phyloP scores from a whole-genome alignment of 2,888 invertebrate species.

The Orchesella flavescens region DNA sequence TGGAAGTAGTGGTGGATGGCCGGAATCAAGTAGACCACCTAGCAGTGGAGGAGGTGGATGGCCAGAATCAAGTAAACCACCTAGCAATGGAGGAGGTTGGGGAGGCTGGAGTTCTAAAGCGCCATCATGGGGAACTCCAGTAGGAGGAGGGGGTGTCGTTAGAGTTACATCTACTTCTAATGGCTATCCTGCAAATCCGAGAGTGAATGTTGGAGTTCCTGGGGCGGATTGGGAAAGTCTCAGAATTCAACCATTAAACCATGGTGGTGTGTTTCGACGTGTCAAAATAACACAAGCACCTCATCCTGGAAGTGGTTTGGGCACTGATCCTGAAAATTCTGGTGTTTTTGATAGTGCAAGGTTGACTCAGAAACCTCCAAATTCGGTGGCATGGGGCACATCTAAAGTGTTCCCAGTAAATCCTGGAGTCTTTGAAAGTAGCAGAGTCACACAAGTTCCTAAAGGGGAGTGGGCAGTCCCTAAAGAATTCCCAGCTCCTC shows the following conservation, averaged over 20 bases:
- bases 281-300: neutral
- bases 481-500: conserved; percentile 2
- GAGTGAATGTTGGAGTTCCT: conserved; percentile 16
- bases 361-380: neutral
- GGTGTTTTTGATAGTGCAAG: conserved; percentile 2
- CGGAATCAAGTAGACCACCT: too few species aligned
- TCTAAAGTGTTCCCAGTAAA: conserved; percentile 7
- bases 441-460: conserved; percentile 20
- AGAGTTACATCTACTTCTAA: neutral
- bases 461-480: conserved; percentile 17
- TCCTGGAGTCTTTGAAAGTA: conserved; percentile 15
- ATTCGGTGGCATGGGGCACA: conserved; percentile 9
- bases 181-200: conserved; percentile 23
- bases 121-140: conserved; percentile 39
- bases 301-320: conserved; percentile 8
- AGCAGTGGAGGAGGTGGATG: neutral
- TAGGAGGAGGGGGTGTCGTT: neutral
- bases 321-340: neutral
- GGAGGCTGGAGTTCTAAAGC: conserved; percentile 31
- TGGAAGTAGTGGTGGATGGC: conserved; percentile 2
- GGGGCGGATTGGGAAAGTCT: conserved; percentile 15
- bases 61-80: too few species aligned
- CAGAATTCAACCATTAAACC: neutral
- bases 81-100: neutral
- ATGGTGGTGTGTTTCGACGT: conserved; percentile 16